phyloP scores from a whole-genome alignment of 1,140 invertebrate species.

The Drosophila chauvacae region DNA sequence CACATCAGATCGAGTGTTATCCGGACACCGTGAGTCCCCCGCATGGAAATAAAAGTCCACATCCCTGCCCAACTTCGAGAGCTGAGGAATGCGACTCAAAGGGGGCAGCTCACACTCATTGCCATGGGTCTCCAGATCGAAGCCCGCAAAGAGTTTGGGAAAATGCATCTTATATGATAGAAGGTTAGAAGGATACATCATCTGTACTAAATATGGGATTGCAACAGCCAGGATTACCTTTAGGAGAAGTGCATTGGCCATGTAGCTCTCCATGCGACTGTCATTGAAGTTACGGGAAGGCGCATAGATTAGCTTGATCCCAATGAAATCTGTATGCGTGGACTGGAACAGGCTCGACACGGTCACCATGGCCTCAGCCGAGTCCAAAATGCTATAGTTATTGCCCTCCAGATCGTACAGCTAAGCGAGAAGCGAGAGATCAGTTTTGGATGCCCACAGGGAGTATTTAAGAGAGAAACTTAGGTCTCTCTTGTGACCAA shows the following conservation, averaged over 20 bases:
- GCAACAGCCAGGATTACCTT: slow-evolving; percentile 42
- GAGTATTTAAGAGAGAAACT: too few species aligned
- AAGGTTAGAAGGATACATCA: not conserved
- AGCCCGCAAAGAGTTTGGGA: slow-evolving; percentile 87
- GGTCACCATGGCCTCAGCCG: slow-evolving; percentile 86
- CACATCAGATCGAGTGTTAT: slow-evolving; percentile 86
- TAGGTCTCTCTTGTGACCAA: too few species aligned
- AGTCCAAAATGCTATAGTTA: slow-evolving; percentile 85
- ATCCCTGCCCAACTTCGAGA: slow-evolving; percentile 85
- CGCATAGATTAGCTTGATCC: slow-evolving; percentile 90
- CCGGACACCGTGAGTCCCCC: slow-evolving; percentile 88
- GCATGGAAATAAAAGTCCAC: slow-evolving; percentile 92
- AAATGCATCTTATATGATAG: slow-evolving; percentile 55
- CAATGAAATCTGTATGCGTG: slow-evolving; percentile 88
- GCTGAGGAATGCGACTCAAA: slow-evolving; percentile 42
- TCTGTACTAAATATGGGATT: not conserved
- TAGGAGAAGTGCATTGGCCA: slow-evolving; percentile 74
- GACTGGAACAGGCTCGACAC: slow-evolving; percentile 85
- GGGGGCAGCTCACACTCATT: slow-evolving; percentile 86
- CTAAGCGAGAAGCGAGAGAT: slow-evolving; percentile 21
- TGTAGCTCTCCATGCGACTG: slow-evolving; percentile 81
- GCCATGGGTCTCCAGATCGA: slow-evolving; percentile 91
- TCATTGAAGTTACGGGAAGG: slow-evolving; percentile 85
- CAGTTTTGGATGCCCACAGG: too few species aligned
- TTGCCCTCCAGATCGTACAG: slow-evolving; percentile 88